Conservation (phyloP, 2,113 vertebrate species). For the Piaya cayana region DNA sequence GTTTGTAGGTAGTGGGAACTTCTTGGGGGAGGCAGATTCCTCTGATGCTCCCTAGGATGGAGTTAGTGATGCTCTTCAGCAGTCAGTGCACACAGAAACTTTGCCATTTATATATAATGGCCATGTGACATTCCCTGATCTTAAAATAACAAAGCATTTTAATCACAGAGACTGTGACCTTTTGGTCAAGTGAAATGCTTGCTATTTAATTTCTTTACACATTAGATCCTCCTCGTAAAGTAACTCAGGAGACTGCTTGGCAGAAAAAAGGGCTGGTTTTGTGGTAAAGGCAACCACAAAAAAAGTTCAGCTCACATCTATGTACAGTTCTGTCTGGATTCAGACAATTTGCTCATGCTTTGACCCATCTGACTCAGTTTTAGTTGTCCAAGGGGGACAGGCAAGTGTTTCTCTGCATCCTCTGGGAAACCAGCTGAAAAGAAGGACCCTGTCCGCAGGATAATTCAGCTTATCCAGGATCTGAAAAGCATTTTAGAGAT, state of each 20-base stretch:
- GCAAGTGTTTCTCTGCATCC: neutral
- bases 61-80: neutral
- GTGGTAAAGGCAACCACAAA: neutral
- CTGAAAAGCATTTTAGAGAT: neutral
- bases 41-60: slow-evolving; percentile 40
- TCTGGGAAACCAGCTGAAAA: neutral
- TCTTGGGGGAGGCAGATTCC: slow-evolving; percentile 1
- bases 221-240: neutral
- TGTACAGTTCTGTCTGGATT: neutral
- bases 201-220: slow-evolving; percentile 45
- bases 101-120: slow-evolving; percentile 58
- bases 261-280: neutral
- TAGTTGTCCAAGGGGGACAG: neutral
- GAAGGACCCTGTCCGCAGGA: neutral
- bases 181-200: slow-evolving; percentile 52
- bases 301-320: neutral
- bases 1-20: neutral
- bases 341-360: neutral
- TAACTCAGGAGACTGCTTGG: neutral
- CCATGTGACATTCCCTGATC: slow-evolving; percentile 62
- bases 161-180: slow-evolving; percentile 65
- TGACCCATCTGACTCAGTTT: accelerated
- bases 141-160: slow-evolving; percentile 60
- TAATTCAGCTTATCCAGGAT: neutral
- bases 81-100: slow-evolving; percentile 11